phyloP scores from a whole-genome alignment of 2,797 vertebrate species.

The Platyrinchus mystaceus region DNA sequence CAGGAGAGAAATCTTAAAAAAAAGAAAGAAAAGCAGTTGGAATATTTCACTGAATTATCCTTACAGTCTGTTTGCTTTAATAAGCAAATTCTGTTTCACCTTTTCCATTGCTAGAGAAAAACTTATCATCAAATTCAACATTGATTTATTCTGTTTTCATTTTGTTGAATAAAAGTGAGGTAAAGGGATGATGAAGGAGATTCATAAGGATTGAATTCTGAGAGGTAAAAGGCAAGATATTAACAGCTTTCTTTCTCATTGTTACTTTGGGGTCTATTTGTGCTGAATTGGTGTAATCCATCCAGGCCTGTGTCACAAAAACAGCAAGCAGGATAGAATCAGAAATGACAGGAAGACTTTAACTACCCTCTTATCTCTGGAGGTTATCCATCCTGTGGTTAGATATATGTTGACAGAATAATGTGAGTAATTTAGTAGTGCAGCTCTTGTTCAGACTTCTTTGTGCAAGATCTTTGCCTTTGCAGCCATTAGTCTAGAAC shows the following conservation, averaged over 20 bases:
- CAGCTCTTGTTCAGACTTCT: neutral
- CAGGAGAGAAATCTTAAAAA: neutral
- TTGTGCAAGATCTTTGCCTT: neutral
- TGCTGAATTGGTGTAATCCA: constrained; percentile 25
- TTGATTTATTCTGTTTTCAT: constrained; percentile 28
- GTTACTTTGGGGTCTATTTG: constrained; percentile 21
- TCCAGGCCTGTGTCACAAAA: constrained; percentile 11
- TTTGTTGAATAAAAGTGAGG: constrained; percentile 17
- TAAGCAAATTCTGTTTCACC: neutral
- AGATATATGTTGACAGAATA: constrained; percentile 1
- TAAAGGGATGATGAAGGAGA: constrained; percentile 9
- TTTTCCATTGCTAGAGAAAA: neutral
- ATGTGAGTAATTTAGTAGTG: neutral
- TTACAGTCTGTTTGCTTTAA: neutral
- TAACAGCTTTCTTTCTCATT: neutral
- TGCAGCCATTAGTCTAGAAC: neutral
- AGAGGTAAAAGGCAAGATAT: neutral
- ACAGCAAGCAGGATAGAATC: neutral
- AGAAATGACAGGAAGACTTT: constrained; percentile 16
- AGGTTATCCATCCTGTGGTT: constrained; percentile 14
- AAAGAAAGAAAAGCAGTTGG: neutral
- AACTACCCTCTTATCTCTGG: neutral
- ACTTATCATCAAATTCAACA: neutral
- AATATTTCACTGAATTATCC: neutral
- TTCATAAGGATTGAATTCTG: constrained; percentile 14